Conservation (phyloP, 1,140 invertebrate genomes). For the Atopsyche davidsoni region DNA sequence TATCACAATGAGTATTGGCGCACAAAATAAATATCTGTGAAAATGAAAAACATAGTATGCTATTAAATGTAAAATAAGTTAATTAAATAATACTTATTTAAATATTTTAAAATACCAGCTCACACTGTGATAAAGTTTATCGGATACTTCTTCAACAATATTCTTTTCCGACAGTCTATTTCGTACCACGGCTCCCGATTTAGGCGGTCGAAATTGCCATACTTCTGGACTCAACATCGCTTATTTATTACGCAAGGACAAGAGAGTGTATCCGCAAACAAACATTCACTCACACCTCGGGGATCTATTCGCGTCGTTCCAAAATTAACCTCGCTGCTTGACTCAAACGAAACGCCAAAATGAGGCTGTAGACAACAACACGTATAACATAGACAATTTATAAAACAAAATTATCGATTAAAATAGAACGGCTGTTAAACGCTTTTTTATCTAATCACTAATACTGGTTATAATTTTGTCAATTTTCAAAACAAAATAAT, state of each 20-base stretch:
- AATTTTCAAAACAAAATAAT: too few species aligned
- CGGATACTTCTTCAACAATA: constrained; percentile 7
- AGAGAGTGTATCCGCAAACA: constrained; percentile 12
- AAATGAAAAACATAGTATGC: constrained; percentile 24
- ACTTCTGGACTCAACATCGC: constrained; percentile 16
- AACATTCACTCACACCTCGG: neutral
- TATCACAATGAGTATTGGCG: constrained; percentile 44
- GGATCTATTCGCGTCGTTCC: constrained; percentile 13
- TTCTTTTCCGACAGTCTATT: constrained; percentile 7
- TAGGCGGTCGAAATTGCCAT: constrained; percentile 17
- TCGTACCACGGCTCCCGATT: constrained; percentile 8
- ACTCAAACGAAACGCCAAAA: neutral
- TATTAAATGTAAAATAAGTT: neutral
- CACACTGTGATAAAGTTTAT: constrained; percentile 14
- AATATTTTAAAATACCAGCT: constrained; percentile 7
- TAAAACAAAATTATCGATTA: too few species aligned
- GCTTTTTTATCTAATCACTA: too few species aligned
- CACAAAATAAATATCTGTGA: constrained; percentile 51
- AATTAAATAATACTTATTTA: constrained; percentile 10
- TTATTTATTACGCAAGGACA: constrained; percentile 19
- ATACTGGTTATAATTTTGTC: too few species aligned
- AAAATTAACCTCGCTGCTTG: constrained; percentile 8
- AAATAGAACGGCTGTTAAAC: too few species aligned
- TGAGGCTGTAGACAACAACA: too few species aligned
- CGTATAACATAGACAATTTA: too few species aligned